Base-by-base conservation (phyloP, 1,140 invertebrate species). In the Melitaea cinxia region DNA sequence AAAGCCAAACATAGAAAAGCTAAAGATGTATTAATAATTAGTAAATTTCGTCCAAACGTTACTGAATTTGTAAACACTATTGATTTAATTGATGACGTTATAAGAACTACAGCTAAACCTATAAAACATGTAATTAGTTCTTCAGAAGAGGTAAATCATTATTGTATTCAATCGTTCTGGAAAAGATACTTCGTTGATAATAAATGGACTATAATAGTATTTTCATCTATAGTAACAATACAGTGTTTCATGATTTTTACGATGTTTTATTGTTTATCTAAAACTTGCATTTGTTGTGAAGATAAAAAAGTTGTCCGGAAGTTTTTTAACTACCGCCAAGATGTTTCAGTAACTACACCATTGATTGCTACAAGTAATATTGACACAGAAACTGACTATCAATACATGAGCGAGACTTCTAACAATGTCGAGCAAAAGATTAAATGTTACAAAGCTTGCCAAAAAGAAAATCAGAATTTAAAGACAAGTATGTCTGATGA, bases 401-500 rank as follows among this genome's bases (percentile, higher is more conserved):
- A 82, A 49, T 86, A 73, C 49, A 14, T 77, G 7, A 83, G 76
- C 15, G 84, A 88, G 49, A 82, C 80, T 9, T 80, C 82, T 1
- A 82, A 80, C 1, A 82, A 87, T 7, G 68, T 75, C 1, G 76
- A 85, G 24, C 80, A 80, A 53, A 85, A 79, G 56, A 80, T 86
- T 0, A 80, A 80, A 67, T 83, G 77, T 52, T 89, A 89, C 33
- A 86, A 87, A 68, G 78, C 85, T 0, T 88, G 81, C 55, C 75
- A 82, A 17, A 83, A 85, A 47, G 79, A 88, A 21, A 59, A 63
- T 37, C 68, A 77, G 9, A 70, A 70, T 9, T 37, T 68, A 4
- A 87, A 85, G 61, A 53, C 70, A 4, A 83, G 82, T 58, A 72
- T 87, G 68, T 85, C 85, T 1, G 88, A 90, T 63, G 87, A 90